A percentile compares a stretch with the other conserved stretches of the same genome.
Evolutionary conservation across 2,113 vertebrate genomes (phyloP).

Genomic region (Candoia aspera): DNA sequence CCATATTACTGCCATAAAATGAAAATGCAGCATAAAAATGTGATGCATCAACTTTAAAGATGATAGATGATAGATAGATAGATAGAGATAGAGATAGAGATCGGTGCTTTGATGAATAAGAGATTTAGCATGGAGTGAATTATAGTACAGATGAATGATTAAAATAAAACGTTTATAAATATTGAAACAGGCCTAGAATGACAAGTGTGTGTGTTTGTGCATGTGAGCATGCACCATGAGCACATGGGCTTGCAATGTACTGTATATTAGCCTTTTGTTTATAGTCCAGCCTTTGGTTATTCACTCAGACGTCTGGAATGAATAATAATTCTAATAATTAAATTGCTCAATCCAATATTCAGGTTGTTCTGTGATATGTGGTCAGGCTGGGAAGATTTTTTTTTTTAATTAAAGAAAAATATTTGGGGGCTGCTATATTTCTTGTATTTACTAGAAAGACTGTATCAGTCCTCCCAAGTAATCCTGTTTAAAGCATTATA

Average conservation of each 20-base stretch:
- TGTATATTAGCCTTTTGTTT: neutral
- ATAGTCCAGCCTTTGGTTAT: neutral
- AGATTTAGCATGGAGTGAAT: constrained; percentile 56
- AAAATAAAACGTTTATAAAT: constrained; percentile 53
- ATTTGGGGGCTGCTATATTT: neutral
- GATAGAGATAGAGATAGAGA: constrained; percentile 48
- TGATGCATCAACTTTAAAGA: constrained; percentile 61
- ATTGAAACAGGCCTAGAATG: constrained; percentile 21
- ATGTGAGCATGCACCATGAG: neutral
- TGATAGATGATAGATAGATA: too few species aligned
- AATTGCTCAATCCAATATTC: neutral
- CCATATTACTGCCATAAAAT: constrained; percentile 74
- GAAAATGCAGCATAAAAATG: constrained; percentile 74
- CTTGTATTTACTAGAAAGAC: neutral
- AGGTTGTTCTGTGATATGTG: neutral
- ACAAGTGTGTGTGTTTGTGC: neutral
- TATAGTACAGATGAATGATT: constrained; percentile 47
- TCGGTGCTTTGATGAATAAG: constrained; percentile 49
- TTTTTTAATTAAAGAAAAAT: neutral
- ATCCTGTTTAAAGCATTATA: neutral
- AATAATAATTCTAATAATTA: neutral
- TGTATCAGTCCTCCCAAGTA: neutral
- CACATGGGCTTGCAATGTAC: neutral
- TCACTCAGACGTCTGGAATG: neutral
- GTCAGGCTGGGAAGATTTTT: neutral